Evolutionary conservation across 2,797 vertebrate genomes (phyloP).

Genomic region (Chaenodraco wilsoni): DNA sequence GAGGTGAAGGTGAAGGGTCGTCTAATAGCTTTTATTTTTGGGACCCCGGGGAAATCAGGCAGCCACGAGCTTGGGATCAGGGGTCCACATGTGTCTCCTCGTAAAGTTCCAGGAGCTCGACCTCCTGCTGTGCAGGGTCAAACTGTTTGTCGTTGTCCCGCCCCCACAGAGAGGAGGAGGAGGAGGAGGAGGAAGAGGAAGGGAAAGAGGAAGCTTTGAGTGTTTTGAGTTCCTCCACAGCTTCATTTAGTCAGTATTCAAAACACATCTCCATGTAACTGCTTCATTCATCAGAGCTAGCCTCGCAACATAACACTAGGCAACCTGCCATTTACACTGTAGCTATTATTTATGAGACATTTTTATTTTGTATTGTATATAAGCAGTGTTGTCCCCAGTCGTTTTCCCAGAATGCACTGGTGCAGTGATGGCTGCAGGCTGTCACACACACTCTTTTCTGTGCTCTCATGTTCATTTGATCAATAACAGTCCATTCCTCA

Average conservation of each 20-base stretch:
- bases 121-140: constrained; percentile 59
- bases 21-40: constrained; percentile 63
- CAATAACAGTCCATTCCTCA: constrained; percentile 56
- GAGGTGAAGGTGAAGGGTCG: constrained; percentile 44
- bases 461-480: constrained; percentile 57
- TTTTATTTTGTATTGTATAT: too few species aligned
- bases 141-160: constrained; percentile 59
- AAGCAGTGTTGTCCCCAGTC: too few species aligned
- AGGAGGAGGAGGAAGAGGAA: neutral
- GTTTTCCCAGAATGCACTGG: too few species aligned
- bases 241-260: constrained; percentile 79
- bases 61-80: constrained; percentile 44
- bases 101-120: constrained; percentile 66
- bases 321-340: too few species aligned
- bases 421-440: too few species aligned
- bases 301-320: too few species aligned
- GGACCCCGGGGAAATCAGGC: constrained; percentile 80
- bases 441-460: too few species aligned
- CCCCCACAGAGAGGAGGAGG: constrained; percentile 13
- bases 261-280: constrained; percentile 80
- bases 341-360: too few species aligned
- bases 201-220: constrained; percentile 42
- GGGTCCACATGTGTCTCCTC: constrained; percentile 45
- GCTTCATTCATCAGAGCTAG: constrained; percentile 78
- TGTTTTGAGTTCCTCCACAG: constrained; percentile 72